These are phyloP conservation scores for Ochropleura plecta DNA, from an alignment of 2,888 invertebrate genomes.

Conservation along the genomic window DNA sequence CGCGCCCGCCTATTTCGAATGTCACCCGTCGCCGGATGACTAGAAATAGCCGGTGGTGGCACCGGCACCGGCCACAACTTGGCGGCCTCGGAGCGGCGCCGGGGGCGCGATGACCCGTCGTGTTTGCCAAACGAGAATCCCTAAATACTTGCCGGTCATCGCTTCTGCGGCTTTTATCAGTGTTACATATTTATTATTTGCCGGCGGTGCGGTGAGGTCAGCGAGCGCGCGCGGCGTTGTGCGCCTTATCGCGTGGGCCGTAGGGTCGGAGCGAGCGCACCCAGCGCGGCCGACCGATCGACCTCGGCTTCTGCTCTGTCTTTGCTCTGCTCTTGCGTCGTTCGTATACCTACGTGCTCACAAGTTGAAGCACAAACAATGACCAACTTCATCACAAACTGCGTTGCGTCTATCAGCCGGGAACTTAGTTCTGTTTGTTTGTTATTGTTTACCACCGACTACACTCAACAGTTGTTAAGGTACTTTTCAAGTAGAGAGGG, in stretches of 20 bases:
- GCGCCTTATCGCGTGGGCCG: conserved; percentile 86
- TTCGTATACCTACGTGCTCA: conserved; percentile 68
- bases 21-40: conserved; percentile 68
- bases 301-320: conserved; percentile 83
- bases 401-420: conserved; percentile 41
- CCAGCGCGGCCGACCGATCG: conserved; percentile 71
- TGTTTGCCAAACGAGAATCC: conserved; percentile 84
- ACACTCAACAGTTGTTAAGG: conserved; percentile 44
- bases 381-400: conserved; percentile 49
- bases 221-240: conserved; percentile 84
- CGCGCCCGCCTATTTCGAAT: conserved; percentile 64
- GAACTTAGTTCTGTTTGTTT: conserved; percentile 44
- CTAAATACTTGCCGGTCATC: conserved; percentile 88
- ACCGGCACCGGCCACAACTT: conserved; percentile 71
- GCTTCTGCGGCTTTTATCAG: conserved; percentile 89
- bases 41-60: conserved; percentile 78
- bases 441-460: conserved; percentile 55
- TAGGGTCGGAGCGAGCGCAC: conserved; percentile 79
- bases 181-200: conserved; percentile 90
- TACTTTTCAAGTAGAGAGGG: conserved; percentile 10
- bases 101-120: conserved; percentile 79
- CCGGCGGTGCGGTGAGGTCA: conserved; percentile 88
- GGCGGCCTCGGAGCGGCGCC: conserved; percentile 71
- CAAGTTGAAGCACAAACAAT: conserved; percentile 60
- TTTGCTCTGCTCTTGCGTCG: conserved; percentile 88